These are phyloP conservation scores for Neoascia interrupta DNA, from an alignment of 2,888 invertebrate genomes.

Conservation along the genomic window DNA sequence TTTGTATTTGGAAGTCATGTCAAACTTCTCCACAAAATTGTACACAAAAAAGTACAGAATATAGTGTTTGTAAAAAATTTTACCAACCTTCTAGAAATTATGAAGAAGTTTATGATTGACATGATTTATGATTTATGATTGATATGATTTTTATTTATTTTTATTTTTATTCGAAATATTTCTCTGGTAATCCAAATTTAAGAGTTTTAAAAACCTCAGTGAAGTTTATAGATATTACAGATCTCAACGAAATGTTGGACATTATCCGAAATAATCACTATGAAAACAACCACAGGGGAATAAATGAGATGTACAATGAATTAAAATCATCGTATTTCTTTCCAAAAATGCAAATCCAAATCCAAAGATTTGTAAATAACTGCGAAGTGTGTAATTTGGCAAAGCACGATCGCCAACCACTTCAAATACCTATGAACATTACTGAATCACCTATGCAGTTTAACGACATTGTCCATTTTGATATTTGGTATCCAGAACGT, in stretches of 20 bases:
- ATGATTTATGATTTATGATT: background rate
- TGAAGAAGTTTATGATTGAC: conserved; percentile 9
- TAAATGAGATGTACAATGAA: conserved; percentile 1
- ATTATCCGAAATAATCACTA: background rate
- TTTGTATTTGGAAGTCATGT: conserved; percentile 1
- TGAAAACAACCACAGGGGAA: conserved; percentile 4
- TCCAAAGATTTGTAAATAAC: conserved; percentile 52
- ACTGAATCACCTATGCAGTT: background rate
- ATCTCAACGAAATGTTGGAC: conserved; percentile 6
- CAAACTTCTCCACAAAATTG: conserved; percentile 4
- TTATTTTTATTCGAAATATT: conserved; percentile 12
- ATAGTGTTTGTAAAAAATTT: conserved; percentile 2
- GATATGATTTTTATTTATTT: no score
- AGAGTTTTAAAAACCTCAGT: conserved; percentile 4
- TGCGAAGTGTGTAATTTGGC: conserved; percentile 14
- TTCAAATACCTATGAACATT: background rate
- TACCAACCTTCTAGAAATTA: conserved; percentile 12
- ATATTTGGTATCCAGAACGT: background rate
- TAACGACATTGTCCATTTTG: background rate
- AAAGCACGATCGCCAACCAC: conserved; percentile 36
- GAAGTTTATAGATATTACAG: conserved; percentile 4
- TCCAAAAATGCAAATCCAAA: conserved; percentile 13
- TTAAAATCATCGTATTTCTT: conserved; percentile 25
- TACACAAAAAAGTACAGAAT: conserved; percentile 13
- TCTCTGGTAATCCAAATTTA: conserved; percentile 18